These are phyloP conservation scores for Syritta pipiens DNA, from an alignment of 2,888 invertebrate genomes.

Conservation along the genomic window DNA sequence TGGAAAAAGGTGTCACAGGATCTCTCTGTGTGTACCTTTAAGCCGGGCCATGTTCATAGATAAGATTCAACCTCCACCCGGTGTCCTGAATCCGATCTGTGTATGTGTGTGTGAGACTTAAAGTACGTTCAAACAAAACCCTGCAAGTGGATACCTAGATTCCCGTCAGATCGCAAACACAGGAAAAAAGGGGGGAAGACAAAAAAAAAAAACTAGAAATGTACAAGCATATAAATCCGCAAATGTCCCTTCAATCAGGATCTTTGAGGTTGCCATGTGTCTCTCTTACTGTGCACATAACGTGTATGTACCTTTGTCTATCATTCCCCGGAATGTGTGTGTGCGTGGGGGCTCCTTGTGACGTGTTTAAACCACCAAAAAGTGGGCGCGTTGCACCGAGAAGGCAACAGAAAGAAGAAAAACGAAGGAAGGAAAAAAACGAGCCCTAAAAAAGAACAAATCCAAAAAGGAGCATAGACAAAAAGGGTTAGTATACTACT, in stretches of 20 bases:
- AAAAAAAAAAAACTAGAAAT: constrained; percentile 28
- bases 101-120: constrained; percentile 64
- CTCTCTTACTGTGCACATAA: constrained; percentile 18
- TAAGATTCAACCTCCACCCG: constrained; percentile 44
- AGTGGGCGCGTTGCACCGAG: constrained; percentile 61
- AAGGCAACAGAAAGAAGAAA: constrained; percentile 8
- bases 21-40: constrained; percentile 51
- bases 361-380: constrained; percentile 63
- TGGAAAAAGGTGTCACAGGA: constrained; percentile 56
- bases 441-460: constrained; percentile 6
- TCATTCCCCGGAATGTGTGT: background rate
- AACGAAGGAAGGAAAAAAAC: background rate
- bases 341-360: constrained; percentile 29
- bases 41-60: constrained; percentile 57
- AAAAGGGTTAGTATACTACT: constrained; percentile 68
- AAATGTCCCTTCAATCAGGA: constrained; percentile 68
- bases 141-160: constrained; percentile 31
- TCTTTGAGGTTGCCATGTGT: constrained; percentile 64
- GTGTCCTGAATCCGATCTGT: constrained; percentile 56
- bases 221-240: constrained; percentile 51
- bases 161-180: constrained; percentile 44
- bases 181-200: background rate
- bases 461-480: constrained; percentile 53
- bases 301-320: constrained; percentile 18
- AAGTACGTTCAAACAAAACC: constrained; percentile 58